Base-by-base conservation (phyloP, 1,140 invertebrate species). In the Drosophila equinoxialis region DNA sequence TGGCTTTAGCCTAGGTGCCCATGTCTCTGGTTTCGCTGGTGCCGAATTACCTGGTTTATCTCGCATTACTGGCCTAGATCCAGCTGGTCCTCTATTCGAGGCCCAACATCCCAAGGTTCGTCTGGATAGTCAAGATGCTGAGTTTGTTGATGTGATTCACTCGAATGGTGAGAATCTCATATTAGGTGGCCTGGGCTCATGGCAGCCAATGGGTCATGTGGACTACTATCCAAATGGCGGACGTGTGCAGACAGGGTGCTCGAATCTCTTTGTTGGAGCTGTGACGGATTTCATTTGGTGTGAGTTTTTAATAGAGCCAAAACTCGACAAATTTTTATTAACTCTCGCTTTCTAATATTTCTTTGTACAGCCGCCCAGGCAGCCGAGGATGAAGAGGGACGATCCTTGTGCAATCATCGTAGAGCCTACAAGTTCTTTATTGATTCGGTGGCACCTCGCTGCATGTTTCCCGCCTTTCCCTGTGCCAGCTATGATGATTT, bases 141-240 rank as follows among this genome's bases (percentile, higher is more conserved):
- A 95, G 45, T 98, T 98, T 91, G 98, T 99, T 0, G 98, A 99
- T 91, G 97, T 98, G 0, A 98, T 99, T 54, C 98, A 99, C 90
- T 97, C 97, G 11, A 98, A 99, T 91, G 98, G 97, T 0, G 97
- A 98, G 84, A 97, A 97, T 71, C 92, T 98, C 1, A 95, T 98
- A 35, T 93, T 97, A 45, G 97, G 97, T 1, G 96, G 96, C 0
- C 90, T 98, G 10, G 97, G 97, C 3, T 96, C 96, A 1, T 96
- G 95, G 93, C 96, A 98, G 90, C 96, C 97, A 0, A 96, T 97
- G 94, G 97, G 96, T 0, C 96, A 99, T 85, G 96, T 98, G 0
- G 97, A 98, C 91, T 98, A 98, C 89, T 98, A 98, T 89, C 97
- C 97, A 0, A 98, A 98, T 79, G 97, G 97, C 0, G 97, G 97